Evolutionary conservation across 1,140 invertebrate species (phyloP), one percentile per base, ranked within the genome.

Genomic region (Eupristina koningsbergeri): DNA sequence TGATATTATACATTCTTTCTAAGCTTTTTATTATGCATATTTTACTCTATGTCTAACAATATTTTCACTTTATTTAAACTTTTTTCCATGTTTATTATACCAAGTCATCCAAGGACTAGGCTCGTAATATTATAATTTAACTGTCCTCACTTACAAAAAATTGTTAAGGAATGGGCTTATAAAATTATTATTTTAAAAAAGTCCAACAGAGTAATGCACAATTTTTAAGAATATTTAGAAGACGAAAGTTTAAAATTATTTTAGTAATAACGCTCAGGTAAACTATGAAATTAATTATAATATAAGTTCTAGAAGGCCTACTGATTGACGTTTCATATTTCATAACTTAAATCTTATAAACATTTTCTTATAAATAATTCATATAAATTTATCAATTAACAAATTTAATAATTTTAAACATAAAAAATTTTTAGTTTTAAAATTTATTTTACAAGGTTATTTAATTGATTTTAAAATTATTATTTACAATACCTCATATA

Each of bases 41-140:
- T 75, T 61, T 34, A 11, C 67, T 71, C 22, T 41, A 9, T 41
- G 19, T 71, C 17, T 39, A 39, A 39, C 3, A 34, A 13, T n/a
- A 69, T 5, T 69, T 17, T 81, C 79, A 53, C 45, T 50, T n/a
- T 81, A 9, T 80, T 61, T 63, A 26, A 26, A 11, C 58, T 15
- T 11, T 13, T 64, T 64, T 15, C 13, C 2, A n/a, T 3, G 6
- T 3, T 64, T 13, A 36, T 36, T 67, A 31, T 67, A 9, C 31
- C 50, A 19, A 53, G 11, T 53, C 34, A 17, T 36, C 19, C 3
- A 8, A 0, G 39, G 22, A 69, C 34, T 39, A 64, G 3, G 29
- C 26, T 64, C 34, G 17, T 11, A 34, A 67, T 34, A 19, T 15
- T 36, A 5, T 31, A 36, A 58, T 26, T 3, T 26, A 13, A 26